phyloP scores from a whole-genome alignment of 1,140 invertebrate genomes.

The Bombus affinis region DNA sequence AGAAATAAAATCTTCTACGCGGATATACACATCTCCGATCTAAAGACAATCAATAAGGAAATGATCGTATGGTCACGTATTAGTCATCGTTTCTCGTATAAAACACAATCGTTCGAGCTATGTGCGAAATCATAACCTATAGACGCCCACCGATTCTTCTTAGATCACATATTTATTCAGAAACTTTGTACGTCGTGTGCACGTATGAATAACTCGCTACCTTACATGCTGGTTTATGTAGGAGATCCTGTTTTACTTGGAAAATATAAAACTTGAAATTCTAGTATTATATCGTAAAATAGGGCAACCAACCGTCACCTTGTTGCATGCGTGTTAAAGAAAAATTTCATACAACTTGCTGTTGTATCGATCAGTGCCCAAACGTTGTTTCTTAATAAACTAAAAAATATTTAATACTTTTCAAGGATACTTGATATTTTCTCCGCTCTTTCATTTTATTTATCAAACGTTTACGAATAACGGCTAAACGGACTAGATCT shows the following conservation, averaged over 20 bases:
- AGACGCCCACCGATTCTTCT: slow-evolving; percentile 44
- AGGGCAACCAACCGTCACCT: neutral
- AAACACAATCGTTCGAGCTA: slow-evolving; percentile 52
- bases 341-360: neutral
- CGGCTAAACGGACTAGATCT: too few relatives aligned
- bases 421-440: neutral
- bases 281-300: neutral
- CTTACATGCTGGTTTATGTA: neutral
- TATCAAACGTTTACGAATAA: neutral
- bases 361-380: neutral
- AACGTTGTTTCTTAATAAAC: neutral
- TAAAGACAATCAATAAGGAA: slow-evolving; percentile 60
- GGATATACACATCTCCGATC: slow-evolving; percentile 18
- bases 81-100: slow-evolving; percentile 59
- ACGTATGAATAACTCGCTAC: neutral
- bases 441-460: neutral
- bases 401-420: too few relatives aligned
- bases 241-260: neutral
- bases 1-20: neutral
- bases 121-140: slow-evolving; percentile 32
- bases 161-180: slow-evolving; percentile 31
- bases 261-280: neutral
- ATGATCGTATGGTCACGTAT: slow-evolving; percentile 47
- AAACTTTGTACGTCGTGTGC: neutral
- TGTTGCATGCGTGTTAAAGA: neutral